Evolutionary conservation across 2,888 invertebrate genomes (phyloP).

Genomic region (Sinodicranocentrus sp.): DNA sequence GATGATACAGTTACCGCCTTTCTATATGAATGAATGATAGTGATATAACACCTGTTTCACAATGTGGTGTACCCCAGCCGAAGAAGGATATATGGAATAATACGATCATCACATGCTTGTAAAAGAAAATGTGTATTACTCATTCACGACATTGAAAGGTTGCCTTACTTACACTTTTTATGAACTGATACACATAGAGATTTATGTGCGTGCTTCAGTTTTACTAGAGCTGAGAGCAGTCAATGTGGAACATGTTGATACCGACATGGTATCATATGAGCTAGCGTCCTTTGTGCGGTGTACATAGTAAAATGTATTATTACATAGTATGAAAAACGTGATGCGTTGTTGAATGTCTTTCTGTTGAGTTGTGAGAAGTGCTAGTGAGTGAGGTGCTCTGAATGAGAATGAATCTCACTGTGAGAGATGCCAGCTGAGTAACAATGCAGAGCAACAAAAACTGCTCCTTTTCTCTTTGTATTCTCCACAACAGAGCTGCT

Average conservation of each 20-base stretch:
- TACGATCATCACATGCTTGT: constrained; percentile 28
- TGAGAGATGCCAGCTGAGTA: constrained; percentile 35
- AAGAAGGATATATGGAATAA: constrained; percentile 57
- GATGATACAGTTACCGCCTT: constrained; percentile 7
- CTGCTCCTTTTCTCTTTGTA: constrained; percentile 35
- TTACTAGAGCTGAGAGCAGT: constrained; percentile 42
- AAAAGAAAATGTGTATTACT: constrained; percentile 37
- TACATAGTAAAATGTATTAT: constrained; percentile 26
- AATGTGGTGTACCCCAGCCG: constrained; percentile 26
- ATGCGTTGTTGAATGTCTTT: constrained; percentile 41
- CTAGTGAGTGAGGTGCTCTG: constrained; percentile 34
- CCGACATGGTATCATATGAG: constrained; percentile 57
- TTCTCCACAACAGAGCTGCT: constrained; percentile 2
- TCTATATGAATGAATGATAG: constrained; percentile 17
- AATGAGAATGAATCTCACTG: constrained; percentile 63
- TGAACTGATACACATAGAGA: constrained; percentile 28
- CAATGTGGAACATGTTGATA: constrained; percentile 70
- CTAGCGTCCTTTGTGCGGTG: constrained; percentile 29
- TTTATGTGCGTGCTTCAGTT: constrained; percentile 55
- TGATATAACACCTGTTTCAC: constrained; percentile 48
- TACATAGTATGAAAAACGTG: constrained; percentile 44
- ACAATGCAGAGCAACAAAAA: constrained; percentile 32
- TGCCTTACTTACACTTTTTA: constrained; percentile 57
- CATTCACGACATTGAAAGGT: constrained; percentile 66
- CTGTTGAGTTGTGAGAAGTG: constrained; percentile 19